phyloP scores from a whole-genome alignment of 2,113 vertebrate species.

The Grantiella picta region DNA sequence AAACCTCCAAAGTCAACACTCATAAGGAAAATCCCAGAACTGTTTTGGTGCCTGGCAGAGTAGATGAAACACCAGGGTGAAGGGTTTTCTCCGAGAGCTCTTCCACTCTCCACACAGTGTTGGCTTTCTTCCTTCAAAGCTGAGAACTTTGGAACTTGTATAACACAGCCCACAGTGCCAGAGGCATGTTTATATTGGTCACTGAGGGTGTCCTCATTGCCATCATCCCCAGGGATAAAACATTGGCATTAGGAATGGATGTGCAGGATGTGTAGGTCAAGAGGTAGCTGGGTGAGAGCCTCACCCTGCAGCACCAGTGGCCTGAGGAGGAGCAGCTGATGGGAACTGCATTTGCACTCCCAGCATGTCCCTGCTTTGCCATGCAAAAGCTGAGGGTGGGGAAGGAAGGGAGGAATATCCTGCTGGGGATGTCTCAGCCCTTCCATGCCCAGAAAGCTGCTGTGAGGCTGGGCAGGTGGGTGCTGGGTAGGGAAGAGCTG shows the following conservation, averaged over 20 bases:
- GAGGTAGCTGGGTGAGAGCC: neutral
- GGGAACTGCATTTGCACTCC: neutral
- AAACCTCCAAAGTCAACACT: neutral
- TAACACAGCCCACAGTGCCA: neutral
- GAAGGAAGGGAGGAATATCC: neutral
- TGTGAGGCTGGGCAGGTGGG: neutral
- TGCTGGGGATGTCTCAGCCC: neutral
- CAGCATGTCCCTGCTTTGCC: neutral
- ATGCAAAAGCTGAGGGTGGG: neutral
- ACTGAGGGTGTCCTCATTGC: rapidly evolving
- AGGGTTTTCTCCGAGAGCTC: neutral
- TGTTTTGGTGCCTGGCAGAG: neutral
- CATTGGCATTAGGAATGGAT: neutral
- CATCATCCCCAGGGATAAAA: neutral
- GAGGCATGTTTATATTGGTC: rapidly evolving
- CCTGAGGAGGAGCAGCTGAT: neutral
- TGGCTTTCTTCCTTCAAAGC: neutral
- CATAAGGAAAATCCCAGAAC: neutral
- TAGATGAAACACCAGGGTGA: neutral
- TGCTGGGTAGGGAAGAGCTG: neutral
- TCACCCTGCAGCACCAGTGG: rapidly evolving
- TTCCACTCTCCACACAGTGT: neutral
- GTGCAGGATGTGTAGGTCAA: neutral
- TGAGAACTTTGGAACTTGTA: rapidly evolving
- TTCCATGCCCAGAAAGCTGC: neutral